These are phyloP conservation scores for Empis stercorea DNA, from an alignment of 2,888 invertebrate genomes.

Conservation along the genomic window DNA sequence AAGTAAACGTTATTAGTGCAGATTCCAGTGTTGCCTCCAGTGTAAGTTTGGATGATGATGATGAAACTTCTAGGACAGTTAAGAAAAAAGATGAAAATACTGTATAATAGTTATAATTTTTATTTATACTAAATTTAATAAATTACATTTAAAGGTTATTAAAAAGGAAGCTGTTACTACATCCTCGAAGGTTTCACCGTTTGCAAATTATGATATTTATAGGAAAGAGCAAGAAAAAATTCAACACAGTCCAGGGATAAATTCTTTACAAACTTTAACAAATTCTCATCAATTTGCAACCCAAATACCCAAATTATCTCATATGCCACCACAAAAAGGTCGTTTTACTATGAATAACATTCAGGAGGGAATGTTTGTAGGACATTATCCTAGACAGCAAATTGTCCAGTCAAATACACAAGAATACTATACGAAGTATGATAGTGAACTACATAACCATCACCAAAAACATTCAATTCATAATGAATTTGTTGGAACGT, in stretches of 20 bases:
- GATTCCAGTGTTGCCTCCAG: conserved; percentile 39
- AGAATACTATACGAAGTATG: conserved; percentile 35
- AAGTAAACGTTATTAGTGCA: conserved; percentile 51
- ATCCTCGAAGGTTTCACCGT: conserved; percentile 32
- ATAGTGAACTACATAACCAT: conserved; percentile 23
- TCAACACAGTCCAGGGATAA: conserved; percentile 1
- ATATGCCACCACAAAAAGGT: conserved; percentile 12
- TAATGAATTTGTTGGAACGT: no score
- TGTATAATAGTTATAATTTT: conserved; percentile 14
- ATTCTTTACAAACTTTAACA: background rate
- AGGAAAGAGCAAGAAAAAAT: conserved; percentile 12
- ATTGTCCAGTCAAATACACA: conserved; percentile 21
- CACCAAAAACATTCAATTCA: no score
- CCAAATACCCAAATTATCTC: conserved; percentile 10
- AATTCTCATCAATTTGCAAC: conserved; percentile 7
- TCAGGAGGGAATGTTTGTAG: conserved; percentile 26
- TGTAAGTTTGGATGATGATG: conserved; percentile 35
- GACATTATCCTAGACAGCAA: conserved; percentile 23
- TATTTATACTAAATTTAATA: background rate
- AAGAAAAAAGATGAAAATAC: conserved; percentile 36
- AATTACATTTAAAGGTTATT: conserved; percentile 21
- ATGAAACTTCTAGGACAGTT: conserved; percentile 32
- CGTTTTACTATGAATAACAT: conserved; percentile 13
- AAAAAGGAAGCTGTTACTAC: conserved; percentile 36
- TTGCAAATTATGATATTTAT: conserved; percentile 27